Base-by-base conservation (phyloP, 2,797 vertebrate species). In the Allochrocebus solatus region DNA sequence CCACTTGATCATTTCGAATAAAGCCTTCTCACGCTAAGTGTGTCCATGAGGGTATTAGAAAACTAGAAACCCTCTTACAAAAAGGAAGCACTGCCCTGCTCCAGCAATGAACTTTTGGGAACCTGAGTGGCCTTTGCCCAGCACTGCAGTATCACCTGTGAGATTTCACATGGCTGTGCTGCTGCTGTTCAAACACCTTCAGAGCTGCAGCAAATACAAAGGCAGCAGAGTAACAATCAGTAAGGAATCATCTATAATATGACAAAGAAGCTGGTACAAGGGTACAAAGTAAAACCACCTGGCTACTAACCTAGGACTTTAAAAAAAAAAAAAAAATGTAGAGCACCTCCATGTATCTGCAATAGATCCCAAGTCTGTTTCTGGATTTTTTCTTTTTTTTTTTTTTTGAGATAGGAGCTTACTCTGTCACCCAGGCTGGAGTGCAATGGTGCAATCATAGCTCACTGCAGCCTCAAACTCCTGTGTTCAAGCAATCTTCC, bases 41-140 rank as follows among this genome's bases (percentile, higher is more conserved):
- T 78, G 8, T 57, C 48, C 36, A 6, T 22, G 28, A 82, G 30
- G 41, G 1, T 86, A n/a, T 36, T 0, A 64, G 75, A 59, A 95
- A 93, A 89, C 28, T 2, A 53, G 55, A 91, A 57, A 13, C 57
- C 61, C 28, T 89, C 48, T 70, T 59, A 55, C 13, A 30, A 80
- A 85, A 85, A 50, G 74, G 16, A 93, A 76, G 26, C n/a, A 28
- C 86, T 41, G 70, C 26, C 55, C 64, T 89, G 59, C 53, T 50
- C n/a, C 13, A 55, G 33, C 24, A 43, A 4, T 84, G 16, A 88
- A 59, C 36, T 53, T 85, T 4, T 59, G 41, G 53, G 89, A 95
- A 53, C 39, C 79, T 10, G 43, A 39, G 14, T 64, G 82, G 36
- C 39, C 88, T 93, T 59, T 76, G 50, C 30, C 46, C 59, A 53